Conservation (phyloP, 2,113 vertebrate species). For the Empidonax alnorum region DNA sequence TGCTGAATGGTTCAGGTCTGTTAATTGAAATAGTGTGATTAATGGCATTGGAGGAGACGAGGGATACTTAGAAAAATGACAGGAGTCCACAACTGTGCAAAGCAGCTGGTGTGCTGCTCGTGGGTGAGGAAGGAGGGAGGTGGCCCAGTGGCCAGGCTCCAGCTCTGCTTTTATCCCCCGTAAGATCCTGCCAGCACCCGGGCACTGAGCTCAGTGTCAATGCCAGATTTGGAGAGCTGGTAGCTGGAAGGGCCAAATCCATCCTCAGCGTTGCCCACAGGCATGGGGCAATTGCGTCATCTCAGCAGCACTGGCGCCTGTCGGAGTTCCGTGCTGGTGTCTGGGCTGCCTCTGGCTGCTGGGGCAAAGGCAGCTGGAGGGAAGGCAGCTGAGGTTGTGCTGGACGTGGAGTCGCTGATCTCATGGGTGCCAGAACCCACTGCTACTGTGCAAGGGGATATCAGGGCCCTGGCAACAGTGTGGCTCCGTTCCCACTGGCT, state of each 20-base stretch:
- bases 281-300: accelerated
- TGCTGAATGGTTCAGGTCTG: slow-evolving; percentile 6
- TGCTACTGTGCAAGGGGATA: background rate
- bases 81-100: background rate
- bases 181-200: background rate
- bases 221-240: accelerated
- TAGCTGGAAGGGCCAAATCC: background rate
- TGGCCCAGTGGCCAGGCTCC: background rate
- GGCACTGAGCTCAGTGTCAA: background rate
- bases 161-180: background rate
- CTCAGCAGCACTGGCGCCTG: accelerated
- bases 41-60: background rate
- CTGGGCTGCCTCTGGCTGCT: accelerated
- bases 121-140: background rate
- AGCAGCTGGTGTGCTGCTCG: accelerated
- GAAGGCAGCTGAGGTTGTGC: background rate
- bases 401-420: accelerated
- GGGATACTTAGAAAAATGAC: background rate
- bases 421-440: background rate
- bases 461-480: background rate
- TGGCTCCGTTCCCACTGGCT: background rate
- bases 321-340: accelerated
- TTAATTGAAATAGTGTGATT: slow-evolving; percentile 62
- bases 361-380: background rate
- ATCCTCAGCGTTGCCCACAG: background rate